Percentiles rank a stretch among this genome's conserved stretches.
These are phyloP conservation scores for Gymnobelideus leadbeateri DNA, from an alignment of 2,113 vertebrate genomes.

Conservation along the genomic window DNA sequence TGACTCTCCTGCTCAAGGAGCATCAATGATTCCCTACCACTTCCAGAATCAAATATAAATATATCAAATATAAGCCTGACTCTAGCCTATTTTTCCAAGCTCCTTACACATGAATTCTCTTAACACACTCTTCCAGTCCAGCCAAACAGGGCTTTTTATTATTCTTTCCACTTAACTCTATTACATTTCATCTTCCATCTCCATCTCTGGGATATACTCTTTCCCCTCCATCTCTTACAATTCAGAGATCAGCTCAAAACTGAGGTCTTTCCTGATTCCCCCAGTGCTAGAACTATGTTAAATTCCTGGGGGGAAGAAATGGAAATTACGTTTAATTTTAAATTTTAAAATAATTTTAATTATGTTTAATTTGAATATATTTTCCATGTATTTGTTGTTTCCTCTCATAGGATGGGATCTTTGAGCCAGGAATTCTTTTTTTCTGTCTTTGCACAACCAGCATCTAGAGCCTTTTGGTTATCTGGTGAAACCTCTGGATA, in stretches of 20 bases:
- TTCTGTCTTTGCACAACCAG: not conserved
- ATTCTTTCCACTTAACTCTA: too few species aligned
- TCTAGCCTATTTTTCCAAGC: not conserved
- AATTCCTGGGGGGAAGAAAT: not conserved
- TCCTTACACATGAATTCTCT: too few species aligned
- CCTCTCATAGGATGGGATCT: not conserved
- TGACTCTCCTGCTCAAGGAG: not conserved
- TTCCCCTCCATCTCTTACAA: not conserved
- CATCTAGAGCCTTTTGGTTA: not conserved
- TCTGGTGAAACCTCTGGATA: not conserved
- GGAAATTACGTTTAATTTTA: not conserved
- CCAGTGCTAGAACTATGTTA: not conserved
- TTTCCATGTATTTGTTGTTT: not conserved
- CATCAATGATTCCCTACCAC: not conserved
- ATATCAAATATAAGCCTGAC: too few species aligned
- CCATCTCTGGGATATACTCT: not conserved
- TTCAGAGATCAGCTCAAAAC: not conserved
- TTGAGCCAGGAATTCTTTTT: not conserved
- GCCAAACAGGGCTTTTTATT: too few species aligned
- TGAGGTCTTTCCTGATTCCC: not conserved
- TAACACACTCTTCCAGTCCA: too few species aligned
- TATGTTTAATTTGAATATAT: not conserved
- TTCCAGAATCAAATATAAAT: not conserved
- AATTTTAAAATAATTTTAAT: not conserved
- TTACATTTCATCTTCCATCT: not conserved